phyloP scores from a whole-genome alignment of 2,113 vertebrate species.

The Lethenteron camtschaticum region DNA sequence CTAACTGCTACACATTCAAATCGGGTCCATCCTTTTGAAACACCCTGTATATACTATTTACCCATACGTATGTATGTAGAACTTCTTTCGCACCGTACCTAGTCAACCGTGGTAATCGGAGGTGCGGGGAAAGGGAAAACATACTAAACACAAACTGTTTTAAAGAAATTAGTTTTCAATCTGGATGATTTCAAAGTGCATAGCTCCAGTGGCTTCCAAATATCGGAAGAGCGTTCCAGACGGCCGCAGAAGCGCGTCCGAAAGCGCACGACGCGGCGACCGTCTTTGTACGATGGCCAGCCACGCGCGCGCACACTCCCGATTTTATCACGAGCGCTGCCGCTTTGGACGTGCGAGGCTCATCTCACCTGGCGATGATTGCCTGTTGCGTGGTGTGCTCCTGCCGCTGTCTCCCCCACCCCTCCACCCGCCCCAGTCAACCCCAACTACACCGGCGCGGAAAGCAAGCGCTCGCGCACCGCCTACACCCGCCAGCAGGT shows the following conservation, averaged over 20 bases:
- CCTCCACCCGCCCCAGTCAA: background rate
- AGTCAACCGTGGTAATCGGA: background rate
- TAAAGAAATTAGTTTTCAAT: background rate
- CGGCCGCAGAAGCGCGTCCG: background rate
- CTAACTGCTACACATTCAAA: background rate
- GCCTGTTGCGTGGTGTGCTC: background rate
- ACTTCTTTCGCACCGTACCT: background rate
- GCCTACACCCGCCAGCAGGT: conserved; percentile 5
- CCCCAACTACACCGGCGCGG: conserved; percentile 5
- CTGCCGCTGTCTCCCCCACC: background rate
- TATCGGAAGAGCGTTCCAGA: background rate
- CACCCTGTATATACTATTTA: background rate
- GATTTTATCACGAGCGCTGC: background rate
- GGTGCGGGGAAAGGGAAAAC: background rate
- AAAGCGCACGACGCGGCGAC: background rate
- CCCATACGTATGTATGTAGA: conserved; percentile 2
- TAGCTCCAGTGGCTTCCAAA: background rate
- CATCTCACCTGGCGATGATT: background rate
- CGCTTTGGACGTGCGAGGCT: background rate
- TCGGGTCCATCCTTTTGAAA: background rate
- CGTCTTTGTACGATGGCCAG: background rate
- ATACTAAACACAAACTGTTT: background rate
- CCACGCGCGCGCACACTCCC: background rate
- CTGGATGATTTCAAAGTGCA: background rate
- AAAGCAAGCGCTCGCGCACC: background rate